Evolutionary conservation across 2,888 invertebrate species (phyloP).

Genomic region (Tenthredo livida): DNA sequence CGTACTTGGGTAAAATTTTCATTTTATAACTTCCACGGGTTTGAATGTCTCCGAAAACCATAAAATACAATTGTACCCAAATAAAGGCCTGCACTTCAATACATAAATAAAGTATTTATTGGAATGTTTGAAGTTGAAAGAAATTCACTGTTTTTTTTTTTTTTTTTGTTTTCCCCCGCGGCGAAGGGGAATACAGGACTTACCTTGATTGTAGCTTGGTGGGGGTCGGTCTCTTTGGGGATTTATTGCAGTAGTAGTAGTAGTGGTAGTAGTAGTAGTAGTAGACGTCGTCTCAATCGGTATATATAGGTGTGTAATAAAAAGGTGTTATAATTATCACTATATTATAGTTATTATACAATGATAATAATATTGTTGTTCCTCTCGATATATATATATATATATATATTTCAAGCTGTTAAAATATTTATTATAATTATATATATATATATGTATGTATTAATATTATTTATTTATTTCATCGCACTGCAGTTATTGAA

Average conservation of each 20-base stretch:
- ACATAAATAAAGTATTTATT: too few relatives aligned
- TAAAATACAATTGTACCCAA: too few relatives aligned
- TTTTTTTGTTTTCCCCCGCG: neutral
- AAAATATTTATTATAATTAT: neutral
- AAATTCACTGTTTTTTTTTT: neutral
- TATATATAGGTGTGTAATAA: neutral
- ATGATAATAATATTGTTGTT: neutral
- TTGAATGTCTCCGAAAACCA: too few relatives aligned
- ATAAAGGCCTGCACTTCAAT: too few relatives aligned
- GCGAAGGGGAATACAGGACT: neutral
- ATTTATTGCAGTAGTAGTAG: neutral
- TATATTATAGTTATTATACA: conserved; percentile 15
- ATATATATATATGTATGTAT: neutral
- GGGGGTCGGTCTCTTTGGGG: neutral
- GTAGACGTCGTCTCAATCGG: neutral
- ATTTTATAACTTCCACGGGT: too few relatives aligned
- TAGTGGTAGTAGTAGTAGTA: neutral
- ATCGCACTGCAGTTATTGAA: neutral
- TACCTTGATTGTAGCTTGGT: neutral
- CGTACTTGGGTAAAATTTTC: too few relatives aligned
- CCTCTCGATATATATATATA: conserved; percentile 20
- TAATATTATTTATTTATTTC: neutral
- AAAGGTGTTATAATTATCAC: conserved; percentile 48
- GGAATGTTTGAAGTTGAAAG: neutral
- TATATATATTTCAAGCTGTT: conserved; percentile 49